A percentile compares a stretch with the other conserved stretches of the same genome.
Conservation (phyloP, 2,113 vertebrate genomes). For the Lepus europaeus region DNA sequence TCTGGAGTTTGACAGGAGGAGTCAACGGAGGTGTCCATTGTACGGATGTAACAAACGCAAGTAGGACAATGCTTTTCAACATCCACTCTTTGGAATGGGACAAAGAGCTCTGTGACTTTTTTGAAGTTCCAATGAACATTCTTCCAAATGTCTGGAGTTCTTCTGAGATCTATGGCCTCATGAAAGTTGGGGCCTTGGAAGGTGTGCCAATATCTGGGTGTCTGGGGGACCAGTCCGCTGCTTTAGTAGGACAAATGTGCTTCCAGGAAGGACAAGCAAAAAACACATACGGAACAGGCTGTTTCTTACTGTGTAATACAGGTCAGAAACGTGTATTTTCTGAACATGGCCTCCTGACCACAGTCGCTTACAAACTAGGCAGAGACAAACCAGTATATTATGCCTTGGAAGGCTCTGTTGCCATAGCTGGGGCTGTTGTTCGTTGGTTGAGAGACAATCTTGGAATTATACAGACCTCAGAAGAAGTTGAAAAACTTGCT, state of each 20-base stretch:
- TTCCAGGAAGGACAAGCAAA: slow-evolving; percentile 96
- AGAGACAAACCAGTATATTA: slow-evolving; percentile 91
- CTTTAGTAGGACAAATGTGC: slow-evolving; percentile 98
- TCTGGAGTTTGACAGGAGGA: slow-evolving; percentile 97
- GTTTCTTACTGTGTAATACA: slow-evolving; percentile 96
- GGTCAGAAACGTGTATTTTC: slow-evolving; percentile 95
- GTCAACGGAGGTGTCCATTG: slow-evolving; percentile 93
- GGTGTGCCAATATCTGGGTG: slow-evolving; percentile 96
- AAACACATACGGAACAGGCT: slow-evolving; percentile 98
- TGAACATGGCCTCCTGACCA: slow-evolving; percentile 96
- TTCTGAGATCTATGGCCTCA: slow-evolving; percentile 96
- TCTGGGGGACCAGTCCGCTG: slow-evolving; percentile 97
- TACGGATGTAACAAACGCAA: slow-evolving; percentile 97
- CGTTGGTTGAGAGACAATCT: slow-evolving; percentile 97
- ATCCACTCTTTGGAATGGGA: slow-evolving; percentile 97
- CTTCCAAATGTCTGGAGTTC: slow-evolving; percentile 94
- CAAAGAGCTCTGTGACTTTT: slow-evolving; percentile 96
- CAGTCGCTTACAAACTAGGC: slow-evolving; percentile 96
- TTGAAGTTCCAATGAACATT: slow-evolving; percentile 95
- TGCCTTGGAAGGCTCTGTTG: slow-evolving; percentile 98
- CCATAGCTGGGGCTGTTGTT: slow-evolving; percentile 96
- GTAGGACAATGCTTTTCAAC: slow-evolving; percentile 98
- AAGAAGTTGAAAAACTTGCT: slow-evolving; percentile 94
- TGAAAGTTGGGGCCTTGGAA: slow-evolving; percentile 91
- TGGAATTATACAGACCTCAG: slow-evolving; percentile 91